Evolutionary conservation across 2,113 vertebrate species (phyloP).

Genomic region (Malaclemys terrapin): DNA sequence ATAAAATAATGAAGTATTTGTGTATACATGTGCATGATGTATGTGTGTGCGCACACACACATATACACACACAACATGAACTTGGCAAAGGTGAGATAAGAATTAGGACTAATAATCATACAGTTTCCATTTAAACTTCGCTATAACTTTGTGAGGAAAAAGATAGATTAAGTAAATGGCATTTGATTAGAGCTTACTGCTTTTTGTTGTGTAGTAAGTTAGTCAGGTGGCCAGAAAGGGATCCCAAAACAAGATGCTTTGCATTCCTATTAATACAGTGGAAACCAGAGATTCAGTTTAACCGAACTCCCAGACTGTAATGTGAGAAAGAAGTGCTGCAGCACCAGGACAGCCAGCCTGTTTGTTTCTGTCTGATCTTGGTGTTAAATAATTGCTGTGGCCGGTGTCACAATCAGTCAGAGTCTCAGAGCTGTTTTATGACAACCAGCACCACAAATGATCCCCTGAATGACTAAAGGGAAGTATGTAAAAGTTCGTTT

Average conservation of each 20-base stretch:
- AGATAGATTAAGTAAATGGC: not conserved
- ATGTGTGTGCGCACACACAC: not conserved
- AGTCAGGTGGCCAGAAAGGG: slow-evolving; percentile 4
- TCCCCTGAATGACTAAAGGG: not conserved
- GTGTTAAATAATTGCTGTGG: slow-evolving; percentile 55
- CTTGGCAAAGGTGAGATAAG: not conserved
- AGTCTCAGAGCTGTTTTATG: slow-evolving; percentile 30
- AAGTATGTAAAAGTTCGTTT: not conserved
- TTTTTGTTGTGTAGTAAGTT: not conserved
- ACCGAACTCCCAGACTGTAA: slow-evolving; percentile 53
- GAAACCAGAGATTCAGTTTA: slow-evolving; percentile 44
- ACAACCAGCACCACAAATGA: slow-evolving; percentile 12
- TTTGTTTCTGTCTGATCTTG: slow-evolving; percentile 41
- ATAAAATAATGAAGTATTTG: slow-evolving; percentile 17
- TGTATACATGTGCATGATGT: not conserved
- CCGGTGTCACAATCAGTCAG: not conserved
- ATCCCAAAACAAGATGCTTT: not conserved
- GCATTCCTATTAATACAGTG: not conserved
- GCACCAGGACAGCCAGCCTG: not conserved
- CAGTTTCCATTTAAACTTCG: not conserved
- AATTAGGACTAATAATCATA: not conserved
- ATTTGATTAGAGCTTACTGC: not conserved
- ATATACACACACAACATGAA: not conserved
- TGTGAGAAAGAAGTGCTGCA: slow-evolving; percentile 25
- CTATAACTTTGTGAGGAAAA: not conserved